These are phyloP conservation scores for Semnornis frantzii DNA, from an alignment of 2,113 vertebrate genomes.

Conservation along the genomic window DNA sequence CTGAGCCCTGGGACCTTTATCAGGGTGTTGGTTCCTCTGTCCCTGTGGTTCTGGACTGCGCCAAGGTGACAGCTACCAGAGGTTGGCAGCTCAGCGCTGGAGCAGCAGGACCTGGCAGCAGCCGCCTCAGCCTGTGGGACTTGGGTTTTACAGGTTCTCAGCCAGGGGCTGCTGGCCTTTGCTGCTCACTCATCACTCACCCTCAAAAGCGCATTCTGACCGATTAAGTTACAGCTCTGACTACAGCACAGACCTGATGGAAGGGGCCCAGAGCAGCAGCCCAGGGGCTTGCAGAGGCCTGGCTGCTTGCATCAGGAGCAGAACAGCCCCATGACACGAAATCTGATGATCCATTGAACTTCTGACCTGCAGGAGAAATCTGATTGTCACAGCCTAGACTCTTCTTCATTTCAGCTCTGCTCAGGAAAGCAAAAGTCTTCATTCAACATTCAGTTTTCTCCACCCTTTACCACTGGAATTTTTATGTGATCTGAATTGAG, in stretches of 20 bases:
- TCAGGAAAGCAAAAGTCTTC: constrained; percentile 31
- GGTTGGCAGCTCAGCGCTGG: neutral
- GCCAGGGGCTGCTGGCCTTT: neutral
- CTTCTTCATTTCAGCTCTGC: constrained; percentile 32
- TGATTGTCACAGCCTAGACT: neutral
- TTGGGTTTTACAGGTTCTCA: neutral
- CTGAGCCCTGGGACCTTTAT: neutral
- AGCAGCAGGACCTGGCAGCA: neutral
- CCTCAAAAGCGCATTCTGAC: neutral
- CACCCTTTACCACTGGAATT: constrained; percentile 32
- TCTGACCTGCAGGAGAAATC: constrained; percentile 48
- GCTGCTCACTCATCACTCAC: constrained; percentile 5
- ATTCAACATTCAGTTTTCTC: constrained; percentile 15
- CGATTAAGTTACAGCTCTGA: neutral
- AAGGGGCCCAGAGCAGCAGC: neutral
- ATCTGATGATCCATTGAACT: constrained; percentile 36
- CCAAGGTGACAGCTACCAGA: neutral
- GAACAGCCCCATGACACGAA: constrained; percentile 39
- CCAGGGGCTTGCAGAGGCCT: neutral
- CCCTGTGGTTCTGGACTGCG: neutral
- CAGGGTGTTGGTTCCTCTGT: neutral
- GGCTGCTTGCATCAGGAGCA: constrained; percentile 30
- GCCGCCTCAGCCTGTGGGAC: neutral
- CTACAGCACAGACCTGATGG: neutral
- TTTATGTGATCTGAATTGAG: constrained; percentile 5